phyloP scores from a whole-genome alignment of 2,113 vertebrate species.

The Scytalopus superciliaris region DNA sequence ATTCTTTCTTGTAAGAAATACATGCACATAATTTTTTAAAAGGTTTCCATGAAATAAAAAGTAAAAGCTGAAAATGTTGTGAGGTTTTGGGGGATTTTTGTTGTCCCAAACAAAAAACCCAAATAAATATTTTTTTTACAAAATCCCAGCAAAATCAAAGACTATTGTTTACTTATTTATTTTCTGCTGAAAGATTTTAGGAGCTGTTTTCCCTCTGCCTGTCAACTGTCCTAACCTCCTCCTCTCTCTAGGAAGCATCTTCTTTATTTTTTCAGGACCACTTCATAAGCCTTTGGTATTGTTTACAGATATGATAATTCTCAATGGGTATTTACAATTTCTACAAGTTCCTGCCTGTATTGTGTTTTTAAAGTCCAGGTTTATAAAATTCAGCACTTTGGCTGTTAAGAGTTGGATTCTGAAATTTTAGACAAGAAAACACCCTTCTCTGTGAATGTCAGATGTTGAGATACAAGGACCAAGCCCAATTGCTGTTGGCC shows the following conservation, averaged over 20 bases:
- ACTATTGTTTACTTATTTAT: not conserved
- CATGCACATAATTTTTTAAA: not conserved
- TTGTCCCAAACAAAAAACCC: not conserved
- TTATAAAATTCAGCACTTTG: not conserved
- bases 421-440: not conserved
- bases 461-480: not conserved
- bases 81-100: not conserved
- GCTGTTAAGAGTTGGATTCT: not conserved
- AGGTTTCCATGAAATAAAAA: not conserved
- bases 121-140: not conserved
- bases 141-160: not conserved
- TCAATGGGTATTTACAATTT: not conserved
- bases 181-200: constrained; percentile 13
- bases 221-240: not conserved
- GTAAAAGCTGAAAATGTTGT: not conserved
- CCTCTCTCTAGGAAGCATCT: not conserved
- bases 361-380: not conserved
- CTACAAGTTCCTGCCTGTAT: not conserved
- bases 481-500: not conserved
- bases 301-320: not conserved
- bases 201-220: constrained; percentile 12
- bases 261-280: not conserved
- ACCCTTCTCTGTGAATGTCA: not conserved
- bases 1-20: not conserved
- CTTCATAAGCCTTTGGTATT: not conserved